phyloP scores from a whole-genome alignment of 2,888 invertebrate genomes.

The Pimpla rufipes region DNA sequence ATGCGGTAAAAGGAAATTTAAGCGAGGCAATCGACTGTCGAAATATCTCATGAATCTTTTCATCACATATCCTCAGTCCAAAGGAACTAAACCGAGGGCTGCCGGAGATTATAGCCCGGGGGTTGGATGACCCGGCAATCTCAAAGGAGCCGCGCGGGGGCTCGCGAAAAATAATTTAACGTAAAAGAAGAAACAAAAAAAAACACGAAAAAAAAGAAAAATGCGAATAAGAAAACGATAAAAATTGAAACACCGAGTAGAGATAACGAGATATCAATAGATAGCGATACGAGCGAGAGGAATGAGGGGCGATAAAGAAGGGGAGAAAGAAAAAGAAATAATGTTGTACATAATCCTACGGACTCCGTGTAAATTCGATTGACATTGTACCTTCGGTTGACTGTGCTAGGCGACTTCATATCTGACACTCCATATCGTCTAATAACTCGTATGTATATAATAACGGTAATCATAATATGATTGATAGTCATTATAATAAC shows the following conservation, averaged over 20 bases:
- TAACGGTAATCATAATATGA: conserved; percentile 67
- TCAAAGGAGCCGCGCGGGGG: conserved; percentile 1
- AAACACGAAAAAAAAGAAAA: conserved; percentile 1
- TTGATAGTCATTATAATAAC: conserved; percentile 19
- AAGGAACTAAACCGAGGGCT: conserved; percentile 21
- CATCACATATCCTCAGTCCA: conserved; percentile 46
- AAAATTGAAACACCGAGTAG: conserved; percentile 22
- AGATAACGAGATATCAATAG: conserved; percentile 36
- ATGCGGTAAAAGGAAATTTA: conserved; percentile 53
- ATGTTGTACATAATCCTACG: conserved; percentile 63
- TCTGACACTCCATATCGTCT: conserved; percentile 82
- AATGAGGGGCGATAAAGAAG: not conserved
- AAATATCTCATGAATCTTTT: conserved; percentile 54
- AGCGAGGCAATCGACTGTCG: conserved; percentile 55
- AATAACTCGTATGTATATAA: conserved; percentile 83
- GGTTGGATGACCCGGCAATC: not conserved
- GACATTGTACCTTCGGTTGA: conserved; percentile 74
- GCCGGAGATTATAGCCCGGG: conserved; percentile 2
- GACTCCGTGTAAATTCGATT: conserved; percentile 72
- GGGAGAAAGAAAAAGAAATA: conserved; percentile 21
- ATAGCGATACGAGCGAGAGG: conserved; percentile 24
- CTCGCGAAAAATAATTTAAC: conserved; percentile 19
- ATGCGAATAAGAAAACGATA: not conserved
- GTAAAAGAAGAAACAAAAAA: not conserved
- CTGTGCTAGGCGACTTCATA: conserved; percentile 81